Evolutionary conservation across 37 sponge, comb jelly and placozoan species (phyloP).

Genomic region (Eunapius fragilis): DNA sequence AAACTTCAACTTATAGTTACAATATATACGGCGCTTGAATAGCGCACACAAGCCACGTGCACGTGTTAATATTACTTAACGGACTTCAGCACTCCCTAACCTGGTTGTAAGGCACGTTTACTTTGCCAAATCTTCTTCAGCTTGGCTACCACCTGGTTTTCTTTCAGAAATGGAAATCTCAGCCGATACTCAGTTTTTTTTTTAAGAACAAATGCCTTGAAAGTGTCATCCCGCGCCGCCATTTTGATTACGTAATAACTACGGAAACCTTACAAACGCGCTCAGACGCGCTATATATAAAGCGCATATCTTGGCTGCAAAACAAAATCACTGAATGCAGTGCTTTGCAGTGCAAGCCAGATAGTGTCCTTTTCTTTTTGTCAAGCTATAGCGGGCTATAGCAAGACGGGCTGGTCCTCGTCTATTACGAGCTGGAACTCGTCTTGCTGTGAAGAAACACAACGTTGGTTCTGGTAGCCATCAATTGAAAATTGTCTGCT

Average conservation of each 20-base stretch:
- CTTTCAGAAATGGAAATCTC: conserved; percentile 69
- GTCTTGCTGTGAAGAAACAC: conserved; percentile 31
- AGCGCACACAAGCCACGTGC: no score
- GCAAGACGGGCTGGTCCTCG: conserved; percentile 89
- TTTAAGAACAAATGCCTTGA: conserved; percentile 22
- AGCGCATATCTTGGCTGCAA: neutral
- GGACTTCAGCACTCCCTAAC: neutral
- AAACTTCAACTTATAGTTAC: no score
- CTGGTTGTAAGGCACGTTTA: neutral
- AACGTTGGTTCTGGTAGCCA: neutral
- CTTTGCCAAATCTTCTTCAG: conserved; percentile 45
- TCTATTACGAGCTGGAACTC: conserved; percentile 84
- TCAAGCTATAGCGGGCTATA: conserved; percentile 80
- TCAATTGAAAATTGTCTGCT: neutral
- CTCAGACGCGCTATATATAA: neutral
- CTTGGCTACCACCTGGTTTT: conserved; percentile 57
- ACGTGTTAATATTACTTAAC: no score
- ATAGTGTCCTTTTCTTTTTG: conserved; percentile 7
- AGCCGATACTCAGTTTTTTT: conserved; percentile 29
- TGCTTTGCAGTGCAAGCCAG: conserved; percentile 33
- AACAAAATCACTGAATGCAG: conserved; percentile 4
- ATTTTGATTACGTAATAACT: neutral
- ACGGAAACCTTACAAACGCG: neutral
- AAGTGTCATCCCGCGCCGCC: neutral
- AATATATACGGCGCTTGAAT: neutral